These are phyloP conservation scores for Gasterosteus nipponicus DNA, from an alignment of 2,113 vertebrate genomes.

Conservation along the genomic window DNA sequence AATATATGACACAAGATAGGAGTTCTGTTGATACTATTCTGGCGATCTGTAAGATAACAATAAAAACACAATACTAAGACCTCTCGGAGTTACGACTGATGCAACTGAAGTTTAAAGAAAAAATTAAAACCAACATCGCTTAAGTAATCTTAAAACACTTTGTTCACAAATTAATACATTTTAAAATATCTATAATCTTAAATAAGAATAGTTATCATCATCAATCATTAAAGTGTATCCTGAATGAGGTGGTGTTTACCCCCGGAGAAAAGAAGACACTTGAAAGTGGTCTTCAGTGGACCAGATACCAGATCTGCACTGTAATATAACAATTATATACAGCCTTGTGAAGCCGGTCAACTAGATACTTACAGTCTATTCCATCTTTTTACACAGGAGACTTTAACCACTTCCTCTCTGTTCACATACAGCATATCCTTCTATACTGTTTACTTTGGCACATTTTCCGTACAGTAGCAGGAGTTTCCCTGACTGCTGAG, in stretches of 20 bases:
- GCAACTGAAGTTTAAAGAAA: constrained; percentile 51
- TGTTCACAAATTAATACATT: constrained; percentile 65
- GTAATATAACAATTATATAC: constrained; percentile 70
- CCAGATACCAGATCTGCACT: constrained; percentile 74
- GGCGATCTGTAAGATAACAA: constrained; percentile 61
- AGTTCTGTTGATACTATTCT: constrained; percentile 62
- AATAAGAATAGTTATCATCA: constrained; percentile 64
- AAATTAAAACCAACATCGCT: constrained; percentile 41
- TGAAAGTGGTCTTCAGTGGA: constrained; percentile 66
- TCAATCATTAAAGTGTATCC: constrained; percentile 64
- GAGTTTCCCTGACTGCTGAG: constrained; percentile 25
- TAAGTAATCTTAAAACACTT: constrained; percentile 66
- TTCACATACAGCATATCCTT: constrained; percentile 39
- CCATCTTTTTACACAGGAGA: constrained; percentile 42
- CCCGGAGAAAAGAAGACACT: constrained; percentile 75
- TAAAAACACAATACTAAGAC: constrained; percentile 75
- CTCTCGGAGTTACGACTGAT: constrained; percentile 62
- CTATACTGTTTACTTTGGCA: constrained; percentile 70
- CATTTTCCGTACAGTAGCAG: constrained; percentile 55
- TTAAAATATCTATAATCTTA: constrained; percentile 62
- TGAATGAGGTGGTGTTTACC: constrained; percentile 62
- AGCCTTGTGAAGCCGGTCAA: constrained; percentile 58
- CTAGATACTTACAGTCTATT: constrained; percentile 57
- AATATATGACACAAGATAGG: constrained; percentile 60
- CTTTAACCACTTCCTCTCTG: constrained; percentile 17